A percentile compares a stretch with the other conserved stretches of the same genome.
phyloP scores from a whole-genome alignment of 2,888 invertebrate species.

The Dryococelus australis region DNA sequence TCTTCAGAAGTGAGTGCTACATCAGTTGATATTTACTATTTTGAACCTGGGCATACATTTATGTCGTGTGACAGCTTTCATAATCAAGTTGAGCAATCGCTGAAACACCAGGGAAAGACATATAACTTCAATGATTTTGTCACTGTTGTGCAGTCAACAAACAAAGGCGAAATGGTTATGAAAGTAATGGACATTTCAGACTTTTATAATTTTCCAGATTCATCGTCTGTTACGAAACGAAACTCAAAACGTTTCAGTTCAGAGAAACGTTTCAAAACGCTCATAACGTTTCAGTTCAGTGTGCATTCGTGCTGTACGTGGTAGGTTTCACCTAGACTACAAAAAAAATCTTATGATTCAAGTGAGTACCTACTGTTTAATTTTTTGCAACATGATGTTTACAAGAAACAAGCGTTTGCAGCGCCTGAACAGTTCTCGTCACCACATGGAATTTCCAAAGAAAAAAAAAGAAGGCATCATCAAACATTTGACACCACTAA shows the following conservation, averaged over 20 bases:
- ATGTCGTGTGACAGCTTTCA: background rate
- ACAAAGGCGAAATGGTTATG: background rate
- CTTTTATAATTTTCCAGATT: background rate
- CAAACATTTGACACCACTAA: too few relatives aligned
- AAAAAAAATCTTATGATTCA: background rate
- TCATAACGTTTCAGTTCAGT: background rate
- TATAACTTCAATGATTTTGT: constrained; percentile 12
- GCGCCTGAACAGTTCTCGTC: background rate
- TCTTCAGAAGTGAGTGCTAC: too few relatives aligned
- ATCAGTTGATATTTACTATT: background rate
- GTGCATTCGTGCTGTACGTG: background rate
- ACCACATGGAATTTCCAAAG: background rate
- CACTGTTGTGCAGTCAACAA: background rate
- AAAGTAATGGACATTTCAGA: background rate
- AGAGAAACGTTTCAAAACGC: background rate
- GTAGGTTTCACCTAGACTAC: background rate
- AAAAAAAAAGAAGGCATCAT: background rate
- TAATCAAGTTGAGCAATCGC: background rate
- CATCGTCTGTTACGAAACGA: background rate
- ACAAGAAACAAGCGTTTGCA: too few relatives aligned
- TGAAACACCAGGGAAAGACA: background rate
- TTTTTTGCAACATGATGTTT: too few relatives aligned
- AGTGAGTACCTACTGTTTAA: too few relatives aligned
- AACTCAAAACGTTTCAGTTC: background rate
- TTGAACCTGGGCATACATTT: constrained; percentile 6